A percentile compares a stretch with the other conserved stretches of the same genome.
Conservation (phyloP, 2,113 vertebrate genomes). For the Sorex araneus region DNA sequence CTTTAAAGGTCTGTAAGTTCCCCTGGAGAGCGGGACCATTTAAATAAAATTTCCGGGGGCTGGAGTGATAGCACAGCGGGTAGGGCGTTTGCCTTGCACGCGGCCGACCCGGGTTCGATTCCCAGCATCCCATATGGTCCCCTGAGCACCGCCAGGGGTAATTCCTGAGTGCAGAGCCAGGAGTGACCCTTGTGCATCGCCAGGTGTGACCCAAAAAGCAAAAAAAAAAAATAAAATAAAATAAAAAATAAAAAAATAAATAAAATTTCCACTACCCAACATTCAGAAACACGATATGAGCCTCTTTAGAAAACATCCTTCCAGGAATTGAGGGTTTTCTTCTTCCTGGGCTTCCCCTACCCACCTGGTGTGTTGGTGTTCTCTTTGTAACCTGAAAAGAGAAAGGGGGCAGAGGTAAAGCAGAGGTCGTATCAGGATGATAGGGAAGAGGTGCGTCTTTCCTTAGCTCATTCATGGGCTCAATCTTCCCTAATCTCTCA, state of each 20-base stretch:
- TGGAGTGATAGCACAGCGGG: too few species aligned
- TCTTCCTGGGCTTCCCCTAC: background rate
- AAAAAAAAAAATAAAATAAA: too few species aligned
- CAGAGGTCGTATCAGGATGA: background rate
- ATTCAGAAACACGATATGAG: background rate
- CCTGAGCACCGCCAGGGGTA: too few species aligned
- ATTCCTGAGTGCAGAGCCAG: too few species aligned
- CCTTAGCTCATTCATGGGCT: background rate
- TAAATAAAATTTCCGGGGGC: background rate
- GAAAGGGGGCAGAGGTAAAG: slow-evolving; percentile 45
- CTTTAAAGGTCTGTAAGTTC: background rate
- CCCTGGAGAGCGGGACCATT: background rate
- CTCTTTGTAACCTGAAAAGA: slow-evolving; percentile 68
- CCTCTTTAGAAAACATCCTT: background rate
- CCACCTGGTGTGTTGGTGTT: slow-evolving; percentile 37
- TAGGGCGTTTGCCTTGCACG: too few species aligned
- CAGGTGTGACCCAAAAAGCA: too few species aligned
- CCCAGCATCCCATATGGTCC: too few species aligned
- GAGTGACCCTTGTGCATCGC: too few species aligned
- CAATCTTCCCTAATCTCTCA: background rate
- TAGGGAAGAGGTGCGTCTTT: background rate
- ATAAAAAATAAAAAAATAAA: too few species aligned
- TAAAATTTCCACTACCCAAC: background rate
- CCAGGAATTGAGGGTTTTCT: background rate
- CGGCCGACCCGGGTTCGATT: too few species aligned